phyloP scores from a whole-genome alignment of 2,888 invertebrate genomes.

The Scrobipalpa costella region DNA sequence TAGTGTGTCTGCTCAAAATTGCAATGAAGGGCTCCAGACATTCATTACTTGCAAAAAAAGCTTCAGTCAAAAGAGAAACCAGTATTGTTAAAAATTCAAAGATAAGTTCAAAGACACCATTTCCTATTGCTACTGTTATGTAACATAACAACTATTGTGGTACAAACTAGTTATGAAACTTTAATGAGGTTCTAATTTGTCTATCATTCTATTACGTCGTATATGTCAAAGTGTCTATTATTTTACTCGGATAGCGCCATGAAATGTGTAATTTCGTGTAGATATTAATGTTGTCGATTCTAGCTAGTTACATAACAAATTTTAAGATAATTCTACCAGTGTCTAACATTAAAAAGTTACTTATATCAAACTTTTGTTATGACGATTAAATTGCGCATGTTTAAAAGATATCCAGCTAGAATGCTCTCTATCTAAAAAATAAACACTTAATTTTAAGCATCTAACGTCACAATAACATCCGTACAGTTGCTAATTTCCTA shows the following conservation, averaged over 20 bases:
- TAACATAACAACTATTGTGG: conserved; percentile 4
- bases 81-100: neutral
- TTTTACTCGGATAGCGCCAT: neutral
- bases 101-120: neutral
- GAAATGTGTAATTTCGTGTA: too few species aligned
- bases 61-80: conserved; percentile 10
- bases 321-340: too few species aligned
- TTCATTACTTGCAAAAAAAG: neutral
- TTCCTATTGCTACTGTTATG: neutral
- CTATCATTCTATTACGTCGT: conserved; percentile 1
- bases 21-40: neutral
- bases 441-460: too few species aligned
- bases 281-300: too few species aligned
- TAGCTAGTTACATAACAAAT: too few species aligned
- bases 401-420: too few species aligned
- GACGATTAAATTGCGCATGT: too few species aligned
- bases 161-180: neutral
- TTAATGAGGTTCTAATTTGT: neutral
- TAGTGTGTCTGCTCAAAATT: neutral
- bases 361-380: too few species aligned
- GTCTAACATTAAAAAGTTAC: too few species aligned
- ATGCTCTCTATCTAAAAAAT: too few species aligned
- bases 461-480: too few species aligned
- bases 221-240: neutral
- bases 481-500: too few species aligned